Conservation (phyloP, 2,888 invertebrate species). For the Xanthia icteritia region DNA sequence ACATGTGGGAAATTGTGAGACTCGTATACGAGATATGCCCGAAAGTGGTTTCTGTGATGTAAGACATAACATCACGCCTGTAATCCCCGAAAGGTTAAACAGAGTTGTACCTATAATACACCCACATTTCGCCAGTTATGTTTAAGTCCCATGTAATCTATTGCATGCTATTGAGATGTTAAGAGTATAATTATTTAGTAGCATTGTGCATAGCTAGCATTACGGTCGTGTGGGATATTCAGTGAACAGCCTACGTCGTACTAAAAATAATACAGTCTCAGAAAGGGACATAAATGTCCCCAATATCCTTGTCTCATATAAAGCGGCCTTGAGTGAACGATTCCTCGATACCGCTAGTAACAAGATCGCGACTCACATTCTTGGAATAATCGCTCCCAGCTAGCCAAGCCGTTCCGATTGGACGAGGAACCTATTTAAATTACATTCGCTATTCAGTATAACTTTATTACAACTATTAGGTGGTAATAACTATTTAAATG, state of each 20-base stretch:
- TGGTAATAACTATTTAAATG: constrained; percentile 54
- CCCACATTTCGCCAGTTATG: too few relatives aligned
- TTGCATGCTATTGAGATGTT: too few relatives aligned
- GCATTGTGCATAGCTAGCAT: neutral
- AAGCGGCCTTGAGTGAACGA: neutral
- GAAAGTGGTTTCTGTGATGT: neutral
- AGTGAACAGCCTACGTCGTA: neutral
- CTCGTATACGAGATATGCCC: neutral
- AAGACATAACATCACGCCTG: too few relatives aligned
- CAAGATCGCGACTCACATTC: constrained; percentile 41
- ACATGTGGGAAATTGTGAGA: constrained; percentile 11
- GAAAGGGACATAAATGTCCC: neutral
- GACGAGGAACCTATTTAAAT: constrained; percentile 48
- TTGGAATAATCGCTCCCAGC: constrained; percentile 33
- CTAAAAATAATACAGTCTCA: neutral
- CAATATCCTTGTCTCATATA: neutral
- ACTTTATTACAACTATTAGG: constrained; percentile 57
- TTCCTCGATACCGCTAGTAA: constrained; percentile 9
- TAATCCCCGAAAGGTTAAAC: too few relatives aligned
- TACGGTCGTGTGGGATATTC: neutral
- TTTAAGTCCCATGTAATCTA: too few relatives aligned
- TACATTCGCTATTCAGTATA: constrained; percentile 48
- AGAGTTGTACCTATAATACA: too few relatives aligned
- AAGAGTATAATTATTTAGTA: neutral
- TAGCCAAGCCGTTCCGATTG: constrained; percentile 33